Base-by-base conservation (phyloP, 30 jellyfish, hydroid and myxozoan genomes). In the Hydra vulgaris region DNA sequence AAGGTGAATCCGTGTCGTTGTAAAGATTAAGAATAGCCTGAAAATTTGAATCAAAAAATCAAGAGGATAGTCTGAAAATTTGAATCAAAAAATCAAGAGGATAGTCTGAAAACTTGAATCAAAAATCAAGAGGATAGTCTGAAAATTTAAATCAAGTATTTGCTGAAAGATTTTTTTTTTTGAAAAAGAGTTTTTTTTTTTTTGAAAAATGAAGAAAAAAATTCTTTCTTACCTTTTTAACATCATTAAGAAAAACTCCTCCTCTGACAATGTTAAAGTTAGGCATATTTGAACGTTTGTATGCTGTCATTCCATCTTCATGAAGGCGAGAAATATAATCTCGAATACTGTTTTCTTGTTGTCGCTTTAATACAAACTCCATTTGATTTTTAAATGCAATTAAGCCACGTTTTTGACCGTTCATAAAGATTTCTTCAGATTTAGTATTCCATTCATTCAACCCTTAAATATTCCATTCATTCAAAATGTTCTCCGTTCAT, bases 391-490 rank as follows among this genome's bases (percentile, higher is more conserved):
- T 75, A 26, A 75, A 75, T 25, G 83, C 83, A 1, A 21, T 20
- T 70, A 75, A 26, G 56, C 83, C 83, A n/a, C 56, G 54, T 54
- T 75, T 75, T 70, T 75, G 83, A 0, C 83, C 83, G 52, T 75
- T 70, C 25, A 75, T 75, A 18, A 21, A 75, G 56, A 75, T 75
- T 17, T 66, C 78, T 22, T 75, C 83, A 21, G 83, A 75, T 75
- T 75, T 75, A n/a, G 83, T 54, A 7, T 75, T 75, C 83, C 83
- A 75, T 26, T 75, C 83, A n/a, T 75, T 66, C 75, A 75, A 75
- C 26, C 83, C 83, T 75, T n/a, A 40, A 40, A 70, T 7, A 0
- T n/a, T 61, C 18, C 72, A 61, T 61, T n/a, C n/a, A n/a, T n/a
- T n/a, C n/a, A n/a, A n/a, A n/a, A n/a, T n/a, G n/a, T n/a, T n/a